Percentiles rank a stretch among this genome's conserved stretches.
phyloP scores from a whole-genome alignment of 2,888 invertebrate species.

The Loripinus fragilis region DNA sequence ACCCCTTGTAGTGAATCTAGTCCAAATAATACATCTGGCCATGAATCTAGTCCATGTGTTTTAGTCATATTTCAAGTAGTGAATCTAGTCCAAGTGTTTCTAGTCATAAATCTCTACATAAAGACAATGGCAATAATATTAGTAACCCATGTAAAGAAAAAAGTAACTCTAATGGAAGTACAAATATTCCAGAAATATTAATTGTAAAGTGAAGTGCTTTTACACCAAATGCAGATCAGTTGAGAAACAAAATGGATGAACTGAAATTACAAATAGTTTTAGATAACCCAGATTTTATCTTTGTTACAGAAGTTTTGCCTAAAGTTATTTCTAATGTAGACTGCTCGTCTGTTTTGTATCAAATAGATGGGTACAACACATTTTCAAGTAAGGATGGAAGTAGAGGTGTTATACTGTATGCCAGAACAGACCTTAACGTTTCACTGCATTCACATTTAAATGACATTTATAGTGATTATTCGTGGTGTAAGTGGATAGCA shows the following conservation, averaged over 20 bases:
- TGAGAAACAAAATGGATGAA: conserved; percentile 34
- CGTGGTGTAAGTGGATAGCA: conserved; percentile 14
- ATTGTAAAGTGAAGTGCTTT: conserved; percentile 18
- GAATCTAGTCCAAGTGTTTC: too few relatives aligned
- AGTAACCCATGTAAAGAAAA: too few relatives aligned
- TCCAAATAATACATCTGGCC: background rate
- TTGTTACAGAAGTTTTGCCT: conserved; percentile 28
- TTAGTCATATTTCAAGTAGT: too few relatives aligned
- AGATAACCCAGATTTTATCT: conserved; percentile 23
- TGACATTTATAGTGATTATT: conserved; percentile 12
- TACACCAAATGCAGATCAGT: conserved; percentile 35
- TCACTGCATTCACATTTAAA: conserved; percentile 18
- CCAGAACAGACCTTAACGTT: conserved; percentile 20
- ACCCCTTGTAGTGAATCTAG: too few relatives aligned
- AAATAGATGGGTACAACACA: conserved; percentile 16
- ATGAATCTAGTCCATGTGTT: background rate
- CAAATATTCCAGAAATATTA: background rate
- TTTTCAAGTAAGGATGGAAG: conserved; percentile 22
- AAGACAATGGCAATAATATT: too few relatives aligned
- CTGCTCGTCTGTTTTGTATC: conserved; percentile 26
- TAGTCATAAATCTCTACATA: too few relatives aligned
- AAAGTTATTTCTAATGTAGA: background rate
- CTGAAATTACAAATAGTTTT: conserved; percentile 18
- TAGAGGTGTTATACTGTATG: conserved; percentile 37
- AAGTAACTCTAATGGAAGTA: too few relatives aligned